phyloP scores from a whole-genome alignment of 2,888 invertebrate species.

The Chymomyza amoena region DNA sequence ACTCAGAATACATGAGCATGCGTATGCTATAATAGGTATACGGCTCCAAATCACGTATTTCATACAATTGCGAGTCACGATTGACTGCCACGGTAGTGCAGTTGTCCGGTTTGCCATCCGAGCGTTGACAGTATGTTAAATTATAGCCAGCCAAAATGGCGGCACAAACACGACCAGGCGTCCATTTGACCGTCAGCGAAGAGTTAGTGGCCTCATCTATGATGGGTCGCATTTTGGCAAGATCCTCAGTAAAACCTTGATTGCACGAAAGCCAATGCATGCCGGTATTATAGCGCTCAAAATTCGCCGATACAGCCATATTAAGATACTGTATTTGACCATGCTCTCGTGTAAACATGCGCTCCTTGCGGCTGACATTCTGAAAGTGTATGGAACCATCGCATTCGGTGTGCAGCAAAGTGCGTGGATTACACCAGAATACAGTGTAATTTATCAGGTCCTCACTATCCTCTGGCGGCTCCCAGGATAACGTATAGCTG shows the following conservation, averaged over 20 bases:
- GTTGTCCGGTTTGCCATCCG: conserved; percentile 45
- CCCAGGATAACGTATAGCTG: conserved; percentile 88
- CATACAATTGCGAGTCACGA: conserved; percentile 76
- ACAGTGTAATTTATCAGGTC: conserved; percentile 86
- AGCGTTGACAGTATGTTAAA: conserved; percentile 84
- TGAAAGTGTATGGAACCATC: conserved; percentile 83
- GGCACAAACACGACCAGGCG: conserved; percentile 87
- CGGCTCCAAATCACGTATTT: conserved; percentile 84
- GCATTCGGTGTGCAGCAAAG: conserved; percentile 82
- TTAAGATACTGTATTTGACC: conserved; percentile 79
- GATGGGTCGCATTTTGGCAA: conserved; percentile 73
- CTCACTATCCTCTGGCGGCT: conserved; percentile 78
- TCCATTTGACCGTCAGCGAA: conserved; percentile 86
- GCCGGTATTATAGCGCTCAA: conserved; percentile 85
- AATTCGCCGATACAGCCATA: conserved; percentile 91
- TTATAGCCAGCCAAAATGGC: conserved; percentile 87
- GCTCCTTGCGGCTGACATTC: conserved; percentile 77
- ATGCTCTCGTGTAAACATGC: conserved; percentile 78
- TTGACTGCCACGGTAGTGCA: conserved; percentile 50
- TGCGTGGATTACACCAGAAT: conserved; percentile 86
- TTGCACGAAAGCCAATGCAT: conserved; percentile 90
- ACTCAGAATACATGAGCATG: conserved; percentile 83
- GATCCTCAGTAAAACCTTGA: conserved; percentile 67
- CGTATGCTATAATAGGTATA: conserved; percentile 87
- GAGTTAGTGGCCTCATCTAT: conserved; percentile 53